Evolutionary conservation across 2,888 invertebrate genomes (phyloP), one percentile per base, ranked within the genome.

Genomic region (Epinotia bilunana): DNA sequence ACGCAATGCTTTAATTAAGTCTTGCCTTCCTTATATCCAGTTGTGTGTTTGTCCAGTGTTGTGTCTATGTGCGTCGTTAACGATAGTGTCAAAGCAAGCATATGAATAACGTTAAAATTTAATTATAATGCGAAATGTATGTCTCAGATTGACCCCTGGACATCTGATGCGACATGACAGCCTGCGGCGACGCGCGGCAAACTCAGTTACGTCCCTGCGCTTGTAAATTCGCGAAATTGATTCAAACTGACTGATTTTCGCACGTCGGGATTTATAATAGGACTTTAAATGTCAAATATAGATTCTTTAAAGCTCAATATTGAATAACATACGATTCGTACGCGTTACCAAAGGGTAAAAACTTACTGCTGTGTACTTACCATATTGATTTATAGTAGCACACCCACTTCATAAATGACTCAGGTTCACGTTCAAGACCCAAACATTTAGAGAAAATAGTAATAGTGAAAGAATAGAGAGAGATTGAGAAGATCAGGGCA

Each of bases 91-190:
- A n/a, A 1, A 7, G 7, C n/a, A n/a, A 53, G n/a, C 49, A 53
- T 2, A n/a, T n/a, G n/a, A 1, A n/a, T n/a, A 2, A n/a, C 6
- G n/a, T 16, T 53, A 6, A 3, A 53, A n/a, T 53, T 6, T n/a
- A 6, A 53, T 53, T 53, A 53, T 6, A 53, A 53, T 53, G 53
- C 53, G 2, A n/a, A 53, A n/a, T 53, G 53, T n/a, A 16, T n/a
- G n/a, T n/a, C 16, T 53, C 53, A 53, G 0, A 53, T 7, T 53
- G 53, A 53, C n/a, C 53, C n/a, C 53, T 53, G 43, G 46, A 43
- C 46, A 23, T 65, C 57, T 16, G 57, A 58, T 13, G 16, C 46
- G 58, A 69, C 69, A 46, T 60, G 69, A 69, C 69, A 69, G 58
- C 58, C 58, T 43, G 39, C 58, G 69, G 69, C 69, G 18, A 58